A percentile compares a stretch with the other conserved stretches of the same genome.
Conservation (phyloP, 2,888 invertebrate species). For the Epinotia brunnichana region DNA sequence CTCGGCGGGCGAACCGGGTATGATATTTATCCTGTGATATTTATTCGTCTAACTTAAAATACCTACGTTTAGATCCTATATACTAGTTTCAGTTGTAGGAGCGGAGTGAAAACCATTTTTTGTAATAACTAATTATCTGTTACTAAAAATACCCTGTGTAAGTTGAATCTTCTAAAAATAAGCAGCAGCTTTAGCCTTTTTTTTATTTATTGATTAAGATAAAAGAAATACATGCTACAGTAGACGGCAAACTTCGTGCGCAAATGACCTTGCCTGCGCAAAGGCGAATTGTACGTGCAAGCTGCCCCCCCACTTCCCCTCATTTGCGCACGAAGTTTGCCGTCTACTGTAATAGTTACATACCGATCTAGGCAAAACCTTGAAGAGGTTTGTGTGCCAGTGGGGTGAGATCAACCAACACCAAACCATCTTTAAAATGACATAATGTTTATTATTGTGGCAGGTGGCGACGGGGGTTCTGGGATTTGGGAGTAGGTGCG, state of each 20-base stretch:
- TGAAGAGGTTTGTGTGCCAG: too few species aligned
- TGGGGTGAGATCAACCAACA: neutral
- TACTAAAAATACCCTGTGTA: neutral
- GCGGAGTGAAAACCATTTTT: neutral
- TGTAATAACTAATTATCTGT: neutral
- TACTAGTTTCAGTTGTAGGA: neutral
- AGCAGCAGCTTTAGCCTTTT: neutral
- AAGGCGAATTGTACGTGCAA: too few species aligned
- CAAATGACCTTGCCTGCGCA: too few species aligned
- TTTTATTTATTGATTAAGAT: too few species aligned
- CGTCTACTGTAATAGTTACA: too few species aligned
- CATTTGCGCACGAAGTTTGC: too few species aligned
- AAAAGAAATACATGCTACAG: too few species aligned
- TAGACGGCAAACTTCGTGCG: too few species aligned
- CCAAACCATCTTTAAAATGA: neutral
- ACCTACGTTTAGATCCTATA: neutral
- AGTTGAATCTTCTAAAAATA: neutral
- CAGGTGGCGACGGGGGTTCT: slow-evolving; percentile 1
- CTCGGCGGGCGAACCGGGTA: neutral
- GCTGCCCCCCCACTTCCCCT: too few species aligned
- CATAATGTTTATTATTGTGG: slow-evolving; percentile 5
- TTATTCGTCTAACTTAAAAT: neutral
- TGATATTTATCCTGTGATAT: neutral
- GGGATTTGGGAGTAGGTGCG: neutral
- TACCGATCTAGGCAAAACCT: too few species aligned